These are phyloP conservation scores for Opisthograptis luteolata DNA, from an alignment of 2,888 invertebrate genomes.

Conservation along the genomic window DNA sequence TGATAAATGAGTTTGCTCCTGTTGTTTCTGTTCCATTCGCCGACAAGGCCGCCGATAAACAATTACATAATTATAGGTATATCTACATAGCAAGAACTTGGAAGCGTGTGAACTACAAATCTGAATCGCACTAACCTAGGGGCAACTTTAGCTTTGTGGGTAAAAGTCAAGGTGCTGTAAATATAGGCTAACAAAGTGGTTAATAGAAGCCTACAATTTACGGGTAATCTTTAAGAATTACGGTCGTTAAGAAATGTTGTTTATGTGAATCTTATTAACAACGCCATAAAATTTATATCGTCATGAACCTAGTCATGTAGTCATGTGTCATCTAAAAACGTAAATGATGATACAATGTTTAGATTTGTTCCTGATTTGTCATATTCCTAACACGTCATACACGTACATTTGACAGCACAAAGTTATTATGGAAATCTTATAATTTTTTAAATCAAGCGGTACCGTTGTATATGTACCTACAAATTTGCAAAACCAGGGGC, in stretches of 20 bases:
- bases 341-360: too few relatives aligned
- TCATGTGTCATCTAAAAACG: too few relatives aligned
- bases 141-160: constrained; percentile 1
- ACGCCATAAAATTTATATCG: too few relatives aligned
- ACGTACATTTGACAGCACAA: too few relatives aligned
- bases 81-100: not conserved
- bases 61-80: constrained; percentile 1
- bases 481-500: too few relatives aligned
- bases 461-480: too few relatives aligned
- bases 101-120: constrained; percentile 14
- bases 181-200: not conserved
- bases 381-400: too few relatives aligned
- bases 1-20: not conserved
- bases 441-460: too few relatives aligned
- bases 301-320: too few relatives aligned
- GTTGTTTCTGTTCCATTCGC: constrained; percentile 4
- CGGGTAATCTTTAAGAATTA: not conserved
- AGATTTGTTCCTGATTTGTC: too few relatives aligned
- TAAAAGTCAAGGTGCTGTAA: constrained; percentile 12
- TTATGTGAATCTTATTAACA: too few relatives aligned
- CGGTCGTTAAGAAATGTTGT: not conserved
- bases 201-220: not conserved
- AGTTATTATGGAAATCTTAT: too few relatives aligned
- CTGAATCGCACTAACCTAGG: not conserved
- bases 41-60: constrained; percentile 9